Percentiles rank a stretch among this genome's conserved stretches.
Conservation (phyloP, 2,797 vertebrate genomes). For the Fistularia commersonii region DNA sequence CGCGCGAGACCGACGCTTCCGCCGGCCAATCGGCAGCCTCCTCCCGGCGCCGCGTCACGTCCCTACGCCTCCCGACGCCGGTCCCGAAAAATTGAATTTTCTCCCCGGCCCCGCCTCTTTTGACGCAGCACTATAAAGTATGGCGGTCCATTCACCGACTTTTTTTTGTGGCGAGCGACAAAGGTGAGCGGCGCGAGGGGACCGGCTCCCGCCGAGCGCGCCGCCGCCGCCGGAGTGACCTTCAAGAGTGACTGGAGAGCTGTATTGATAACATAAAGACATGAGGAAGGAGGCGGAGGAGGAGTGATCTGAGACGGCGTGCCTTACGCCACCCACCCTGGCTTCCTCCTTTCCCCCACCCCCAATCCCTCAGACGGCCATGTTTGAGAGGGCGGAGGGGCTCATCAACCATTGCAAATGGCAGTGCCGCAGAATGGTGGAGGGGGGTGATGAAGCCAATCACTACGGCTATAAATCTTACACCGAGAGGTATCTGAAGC, state of each 20-base stretch:
- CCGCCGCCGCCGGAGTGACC: constrained; percentile 59
- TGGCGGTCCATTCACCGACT: constrained; percentile 71
- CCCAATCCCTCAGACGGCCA: constrained; percentile 74
- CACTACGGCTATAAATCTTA: constrained; percentile 78
- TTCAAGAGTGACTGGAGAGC: constrained; percentile 60
- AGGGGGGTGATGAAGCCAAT: constrained; percentile 77
- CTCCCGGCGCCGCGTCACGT: constrained; percentile 57
- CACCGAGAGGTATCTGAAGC: constrained; percentile 63
- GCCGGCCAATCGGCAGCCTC: constrained; percentile 68
- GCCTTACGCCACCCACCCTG: constrained; percentile 65
- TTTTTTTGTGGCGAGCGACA: constrained; percentile 65
- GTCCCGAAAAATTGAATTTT: constrained; percentile 72
- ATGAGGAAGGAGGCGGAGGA: constrained; percentile 66
- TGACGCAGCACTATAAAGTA: constrained; percentile 84
- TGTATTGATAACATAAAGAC: constrained; percentile 61
- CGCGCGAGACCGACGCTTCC: constrained; percentile 70
- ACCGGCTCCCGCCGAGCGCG: constrained; percentile 30
- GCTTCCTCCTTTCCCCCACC: constrained; percentile 62
- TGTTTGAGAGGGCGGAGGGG: constrained; percentile 78
- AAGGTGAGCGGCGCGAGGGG: constrained; percentile 59
- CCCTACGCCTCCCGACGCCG: constrained; percentile 59
- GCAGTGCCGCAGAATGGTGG: constrained; percentile 80
- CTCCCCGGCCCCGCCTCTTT: constrained; percentile 74
- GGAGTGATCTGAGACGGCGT: constrained; percentile 65
- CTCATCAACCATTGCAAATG: constrained; percentile 80